These are phyloP conservation scores for Enteromius fasciolatus DNA, from an alignment of 2,797 vertebrate species.

Conservation along the genomic window DNA sequence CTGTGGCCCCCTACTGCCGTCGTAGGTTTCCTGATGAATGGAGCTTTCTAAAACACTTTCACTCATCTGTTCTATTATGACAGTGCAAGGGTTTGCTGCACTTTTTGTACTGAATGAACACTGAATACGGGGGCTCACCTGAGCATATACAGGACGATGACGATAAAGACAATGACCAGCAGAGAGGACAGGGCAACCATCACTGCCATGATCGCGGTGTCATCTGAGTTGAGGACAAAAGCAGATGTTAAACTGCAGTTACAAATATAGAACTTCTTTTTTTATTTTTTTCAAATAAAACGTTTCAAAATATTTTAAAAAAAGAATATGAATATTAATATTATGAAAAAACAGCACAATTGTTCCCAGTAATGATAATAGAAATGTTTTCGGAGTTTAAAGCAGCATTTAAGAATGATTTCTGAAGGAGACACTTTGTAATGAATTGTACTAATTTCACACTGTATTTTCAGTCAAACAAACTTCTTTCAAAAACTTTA, in stretches of 20 bases:
- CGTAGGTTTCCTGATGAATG: slow-evolving; percentile 36
- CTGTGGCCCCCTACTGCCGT: slow-evolving; percentile 33
- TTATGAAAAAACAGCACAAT: background rate
- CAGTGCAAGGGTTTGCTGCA: too few species aligned
- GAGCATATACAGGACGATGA: slow-evolving; percentile 99
- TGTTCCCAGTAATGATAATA: too few species aligned
- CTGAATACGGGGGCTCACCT: slow-evolving; percentile 78
- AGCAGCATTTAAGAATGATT: background rate
- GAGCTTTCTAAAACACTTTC: slow-evolving; percentile 7
- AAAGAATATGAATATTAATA: too few species aligned
- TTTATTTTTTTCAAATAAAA: too few species aligned
- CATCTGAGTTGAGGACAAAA: slow-evolving; percentile 72
- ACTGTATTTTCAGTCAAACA: background rate
- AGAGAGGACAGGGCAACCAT: slow-evolving; percentile 96
- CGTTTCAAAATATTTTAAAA: too few species aligned
- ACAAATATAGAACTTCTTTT: background rate
- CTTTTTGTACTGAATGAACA: background rate
- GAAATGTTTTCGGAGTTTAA: background rate
- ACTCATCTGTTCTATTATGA: slow-evolving; percentile 28
- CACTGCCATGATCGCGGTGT: slow-evolving; percentile 94
- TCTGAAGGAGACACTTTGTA: background rate
- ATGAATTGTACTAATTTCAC: background rate
- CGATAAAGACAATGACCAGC: slow-evolving; percentile 97
- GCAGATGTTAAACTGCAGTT: background rate
- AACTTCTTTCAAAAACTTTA: background rate